Base-by-base conservation (phyloP, 2,113 vertebrate species). In the Leucosticte australis region DNA sequence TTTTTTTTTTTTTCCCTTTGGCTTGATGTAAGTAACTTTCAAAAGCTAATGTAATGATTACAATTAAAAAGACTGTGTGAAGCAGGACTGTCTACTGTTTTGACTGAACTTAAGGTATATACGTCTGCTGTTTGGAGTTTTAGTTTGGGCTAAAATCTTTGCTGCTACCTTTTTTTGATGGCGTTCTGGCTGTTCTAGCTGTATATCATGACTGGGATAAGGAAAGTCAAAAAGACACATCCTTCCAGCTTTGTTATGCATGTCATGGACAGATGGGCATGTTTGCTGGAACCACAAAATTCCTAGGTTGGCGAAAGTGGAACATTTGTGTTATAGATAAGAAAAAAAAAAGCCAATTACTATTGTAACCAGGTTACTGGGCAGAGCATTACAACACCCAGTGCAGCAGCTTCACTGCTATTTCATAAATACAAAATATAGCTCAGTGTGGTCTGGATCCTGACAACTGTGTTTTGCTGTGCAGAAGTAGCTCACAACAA, bases 231-330 rank as follows among this genome's bases (percentile, higher is more conserved):
- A 64, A 71, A 87, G 33, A 15, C 12, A 13, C 0, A 1, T 37
- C 52, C 68, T 79, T 90, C 53, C 63, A 83, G 24, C 41, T 87
- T 89, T 83, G 39, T 87, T 67, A 39, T 41, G 23, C 39, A 59
- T 16, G 18, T 76, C 55, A 23, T 83, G 82, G 46, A 80, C 42
- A 86, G 78, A 80, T 31, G 27, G 70, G 35, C 15, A 59, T 92
- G 64, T 95, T 90, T 93, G 55, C 78, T 90, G 64, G 41, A 93
- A 71, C 27, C 33, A 83, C 67, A 83, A 33, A 91, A 96, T 90
- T 91, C 67, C 69, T 93, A 20, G 46, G 76, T 84, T 80, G 86
- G 75, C 33, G 42, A 30, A 96, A 92, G 52, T 63, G 73, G 7
- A 76, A 15, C 33, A 47, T 92, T 90, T 77, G 55, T 77, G 50